A percentile compares a stretch with the other conserved stretches of the same genome.
These are phyloP conservation scores for Capitella teleta DNA, from an alignment of 1,140 invertebrate genomes.

Conservation along the genomic window DNA sequence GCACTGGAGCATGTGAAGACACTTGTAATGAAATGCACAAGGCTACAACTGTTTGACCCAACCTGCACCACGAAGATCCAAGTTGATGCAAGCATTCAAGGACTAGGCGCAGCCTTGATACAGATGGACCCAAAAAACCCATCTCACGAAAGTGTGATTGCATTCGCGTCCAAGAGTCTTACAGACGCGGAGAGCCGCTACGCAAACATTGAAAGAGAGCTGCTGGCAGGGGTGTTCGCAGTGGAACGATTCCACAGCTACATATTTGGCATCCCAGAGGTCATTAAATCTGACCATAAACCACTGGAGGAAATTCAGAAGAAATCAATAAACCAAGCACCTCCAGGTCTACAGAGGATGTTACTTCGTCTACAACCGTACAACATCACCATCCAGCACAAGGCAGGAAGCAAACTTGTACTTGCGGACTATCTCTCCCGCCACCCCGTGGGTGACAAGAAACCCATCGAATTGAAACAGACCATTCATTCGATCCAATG, in stretches of 20 bases:
- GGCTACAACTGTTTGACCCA: conserved; percentile 20
- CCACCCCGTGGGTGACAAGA: neutral
- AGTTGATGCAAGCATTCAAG: conserved; percentile 22
- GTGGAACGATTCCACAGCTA: conserved; percentile 4
- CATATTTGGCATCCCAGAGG: conserved; percentile 4
- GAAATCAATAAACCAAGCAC: conserved; percentile 35
- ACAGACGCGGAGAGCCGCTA: conserved; percentile 6
- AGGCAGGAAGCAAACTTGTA: conserved; percentile 33
- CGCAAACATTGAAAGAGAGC: conserved; percentile 9
- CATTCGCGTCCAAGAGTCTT: conserved; percentile 20
- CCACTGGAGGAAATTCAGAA: conserved; percentile 32
- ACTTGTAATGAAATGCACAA: conserved; percentile 12
- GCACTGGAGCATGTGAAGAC: conserved; percentile 16
- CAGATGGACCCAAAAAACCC: conserved; percentile 24
- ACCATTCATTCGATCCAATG: neutral
- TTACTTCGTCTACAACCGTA: conserved; percentile 33
- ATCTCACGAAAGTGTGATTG: neutral
- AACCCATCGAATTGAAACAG: neutral
- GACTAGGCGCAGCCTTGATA: conserved; percentile 37
- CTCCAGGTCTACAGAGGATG: conserved; percentile 11
- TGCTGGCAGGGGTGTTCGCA: conserved; percentile 9
- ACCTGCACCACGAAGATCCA: conserved; percentile 16
- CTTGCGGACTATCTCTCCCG: conserved; percentile 28
- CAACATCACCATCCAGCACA: conserved; percentile 38
- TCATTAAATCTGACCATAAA: conserved; percentile 12